Conservation (phyloP, 2,888 invertebrate genomes). For the Nowickia ferox region DNA sequence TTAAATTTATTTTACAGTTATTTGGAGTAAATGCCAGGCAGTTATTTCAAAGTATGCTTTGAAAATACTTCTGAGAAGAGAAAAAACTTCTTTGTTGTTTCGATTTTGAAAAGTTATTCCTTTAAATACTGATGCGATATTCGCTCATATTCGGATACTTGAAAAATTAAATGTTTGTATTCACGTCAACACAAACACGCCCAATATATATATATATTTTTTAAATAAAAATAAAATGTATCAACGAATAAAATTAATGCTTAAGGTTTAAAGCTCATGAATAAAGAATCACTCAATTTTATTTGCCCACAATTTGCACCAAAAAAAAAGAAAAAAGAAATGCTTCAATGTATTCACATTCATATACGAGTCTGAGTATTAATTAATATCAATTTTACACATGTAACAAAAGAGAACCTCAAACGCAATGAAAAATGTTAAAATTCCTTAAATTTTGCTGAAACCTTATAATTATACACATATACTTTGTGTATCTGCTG, state of each 20-base stretch:
- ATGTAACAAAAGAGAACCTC: neutral
- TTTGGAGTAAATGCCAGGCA: conserved; percentile 3
- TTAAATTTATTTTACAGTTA: conserved; percentile 79
- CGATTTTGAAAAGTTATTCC: neutral
- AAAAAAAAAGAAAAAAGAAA: conserved; percentile 27
- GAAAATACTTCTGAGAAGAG: neutral
- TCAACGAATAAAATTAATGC: conserved; percentile 52
- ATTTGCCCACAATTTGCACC: conserved; percentile 35
- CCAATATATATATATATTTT: conserved; percentile 55
- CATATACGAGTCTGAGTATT: conserved; percentile 38
- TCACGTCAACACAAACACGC: conserved; percentile 79
- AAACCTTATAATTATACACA: conserved; percentile 64
- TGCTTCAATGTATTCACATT: neutral
- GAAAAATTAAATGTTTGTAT: conserved; percentile 73
- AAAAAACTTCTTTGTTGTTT: neutral
- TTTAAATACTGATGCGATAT: conserved; percentile 1
- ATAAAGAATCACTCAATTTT: conserved; percentile 70
- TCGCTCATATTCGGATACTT: conserved; percentile 5
- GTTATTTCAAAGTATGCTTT: conserved; percentile 7
- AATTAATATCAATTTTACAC: conserved; percentile 63
- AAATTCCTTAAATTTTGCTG: conserved; percentile 66
- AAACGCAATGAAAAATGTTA: conserved; percentile 46
- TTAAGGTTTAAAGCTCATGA: conserved; percentile 61
- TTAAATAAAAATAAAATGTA: conserved; percentile 22
- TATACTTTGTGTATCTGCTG: neutral